Base-by-base conservation (phyloP, 2,888 invertebrate genomes). In the Bombylius discolor region DNA sequence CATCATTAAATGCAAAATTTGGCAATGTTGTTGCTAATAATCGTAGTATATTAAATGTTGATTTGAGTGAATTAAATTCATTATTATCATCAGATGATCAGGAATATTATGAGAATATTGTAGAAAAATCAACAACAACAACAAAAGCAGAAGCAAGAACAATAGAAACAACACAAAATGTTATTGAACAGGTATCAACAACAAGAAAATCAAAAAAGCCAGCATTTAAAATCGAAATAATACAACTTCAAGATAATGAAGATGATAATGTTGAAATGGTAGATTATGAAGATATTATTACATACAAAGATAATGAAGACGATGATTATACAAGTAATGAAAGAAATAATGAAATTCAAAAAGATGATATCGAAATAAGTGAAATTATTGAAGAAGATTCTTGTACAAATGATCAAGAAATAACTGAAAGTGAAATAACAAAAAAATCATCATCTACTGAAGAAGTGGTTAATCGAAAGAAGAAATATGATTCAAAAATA, bases 1-100 rank as follows among this genome's bases (percentile, higher is more conserved):
- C 36, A 32, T 49, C 51, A 23, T 53, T 59, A 23, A 59, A 59
- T 51, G 14, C 46, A 13, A 54, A 56, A 36, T 59, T 59, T 47
- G 48, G 55, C 0, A 14, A 46, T 12, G 31, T 55, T 36, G 33
- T 51, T 13, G 44, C 42, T 31, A 33, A 42, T 31, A 47, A 53
- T n/a, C 42, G 23, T 49, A 44, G 13, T n/a, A 39, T 39, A 31
- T 23, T 42, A 42, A 11, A 47, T 31, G 42, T 48, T 32, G 48
- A n/a, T 46, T 4, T 53, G 7, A 48, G 31, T n/a, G 53, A 53
- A 36, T 33, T 53, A 31, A 32, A 53, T 6, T 13, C 46, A 2
- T 11, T 53, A 8, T n/a, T 53, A 13, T 31, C 48, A 12, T 4
- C 6, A 36, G 9, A 8, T 36, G 7, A 36, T 36, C 7, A 36